Evolutionary conservation across 2,797 vertebrate genomes (phyloP).

Genomic region (Pseudocheirus occidentalis): DNA sequence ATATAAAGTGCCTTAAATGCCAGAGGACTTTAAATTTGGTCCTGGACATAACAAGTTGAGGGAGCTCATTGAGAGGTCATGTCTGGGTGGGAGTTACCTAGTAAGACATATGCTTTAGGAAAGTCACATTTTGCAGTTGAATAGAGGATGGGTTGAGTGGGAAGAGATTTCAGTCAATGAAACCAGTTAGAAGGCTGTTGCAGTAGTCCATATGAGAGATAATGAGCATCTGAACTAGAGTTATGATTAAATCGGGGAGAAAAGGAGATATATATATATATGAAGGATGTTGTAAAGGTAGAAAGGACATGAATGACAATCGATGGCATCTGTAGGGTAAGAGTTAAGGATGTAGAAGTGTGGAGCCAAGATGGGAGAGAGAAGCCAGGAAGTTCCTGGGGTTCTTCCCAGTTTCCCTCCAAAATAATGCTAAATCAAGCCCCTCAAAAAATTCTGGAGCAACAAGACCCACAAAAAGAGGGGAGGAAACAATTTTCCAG

Average conservation of each 20-base stretch:
- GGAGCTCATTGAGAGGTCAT: no score
- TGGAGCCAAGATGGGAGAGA: no score
- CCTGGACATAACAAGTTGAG: not conserved
- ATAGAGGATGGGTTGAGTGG: not conserved
- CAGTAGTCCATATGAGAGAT: not conserved
- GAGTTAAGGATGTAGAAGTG: not conserved
- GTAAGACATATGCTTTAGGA: no score
- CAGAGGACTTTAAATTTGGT: not conserved
- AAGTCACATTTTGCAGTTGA: not conserved
- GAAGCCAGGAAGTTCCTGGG: no score
- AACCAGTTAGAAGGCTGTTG: not conserved
- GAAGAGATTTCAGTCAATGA: not conserved
- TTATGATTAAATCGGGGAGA: not conserved
- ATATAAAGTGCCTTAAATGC: not conserved
- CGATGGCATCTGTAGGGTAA: not conserved
- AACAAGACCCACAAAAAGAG: no score
- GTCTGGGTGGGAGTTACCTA: no score
- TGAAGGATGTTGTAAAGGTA: not conserved
- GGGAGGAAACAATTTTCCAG: no score
- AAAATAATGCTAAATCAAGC: no score
- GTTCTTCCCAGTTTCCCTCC: no score
- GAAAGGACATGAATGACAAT: not conserved
- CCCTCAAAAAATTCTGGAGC: no score
- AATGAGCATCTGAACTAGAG: not conserved
- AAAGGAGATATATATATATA: not conserved